These are phyloP conservation scores for Calcarius lapponicus DNA, from an alignment of 2,797 vertebrate genomes.

Conservation along the genomic window DNA sequence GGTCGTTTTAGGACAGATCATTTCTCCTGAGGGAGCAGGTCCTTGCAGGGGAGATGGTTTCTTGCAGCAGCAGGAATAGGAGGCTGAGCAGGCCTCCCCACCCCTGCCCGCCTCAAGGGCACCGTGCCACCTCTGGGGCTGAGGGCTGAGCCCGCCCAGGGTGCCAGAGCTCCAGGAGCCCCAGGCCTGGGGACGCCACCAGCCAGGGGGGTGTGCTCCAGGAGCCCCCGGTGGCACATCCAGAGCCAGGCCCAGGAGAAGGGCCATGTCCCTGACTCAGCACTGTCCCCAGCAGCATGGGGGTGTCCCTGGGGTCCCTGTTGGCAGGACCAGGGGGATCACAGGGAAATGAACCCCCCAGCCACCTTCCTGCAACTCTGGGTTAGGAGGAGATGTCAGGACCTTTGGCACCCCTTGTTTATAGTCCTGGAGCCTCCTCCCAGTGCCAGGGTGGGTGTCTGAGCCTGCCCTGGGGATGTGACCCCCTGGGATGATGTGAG, in stretches of 20 bases:
- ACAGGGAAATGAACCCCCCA: neutral
- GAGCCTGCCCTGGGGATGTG: neutral
- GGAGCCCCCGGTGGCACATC: neutral
- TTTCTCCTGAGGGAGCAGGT: too few relatives aligned
- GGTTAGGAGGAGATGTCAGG: neutral
- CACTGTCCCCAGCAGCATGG: accelerated
- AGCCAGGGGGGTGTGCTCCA: neutral
- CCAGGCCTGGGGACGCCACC: neutral
- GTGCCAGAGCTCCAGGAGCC: neutral
- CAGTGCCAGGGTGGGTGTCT: accelerated
- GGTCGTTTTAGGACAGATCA: neutral
- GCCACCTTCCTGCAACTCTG: neutral
- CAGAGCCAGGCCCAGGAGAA: neutral
- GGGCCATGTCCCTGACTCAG: neutral
- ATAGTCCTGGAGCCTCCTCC: neutral
- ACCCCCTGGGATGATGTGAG: neutral
- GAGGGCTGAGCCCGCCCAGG: neutral
- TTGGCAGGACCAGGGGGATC: neutral
- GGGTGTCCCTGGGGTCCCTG: neutral
- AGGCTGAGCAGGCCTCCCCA: neutral
- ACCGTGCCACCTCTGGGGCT: neutral
- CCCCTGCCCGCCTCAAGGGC: neutral
- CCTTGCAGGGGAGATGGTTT: neutral
- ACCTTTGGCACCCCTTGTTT: neutral
- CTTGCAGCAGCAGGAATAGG: neutral